Evolutionary conservation across 1,140 invertebrate genomes (phyloP).

Genomic region (Leptinotarsa lineolata): DNA sequence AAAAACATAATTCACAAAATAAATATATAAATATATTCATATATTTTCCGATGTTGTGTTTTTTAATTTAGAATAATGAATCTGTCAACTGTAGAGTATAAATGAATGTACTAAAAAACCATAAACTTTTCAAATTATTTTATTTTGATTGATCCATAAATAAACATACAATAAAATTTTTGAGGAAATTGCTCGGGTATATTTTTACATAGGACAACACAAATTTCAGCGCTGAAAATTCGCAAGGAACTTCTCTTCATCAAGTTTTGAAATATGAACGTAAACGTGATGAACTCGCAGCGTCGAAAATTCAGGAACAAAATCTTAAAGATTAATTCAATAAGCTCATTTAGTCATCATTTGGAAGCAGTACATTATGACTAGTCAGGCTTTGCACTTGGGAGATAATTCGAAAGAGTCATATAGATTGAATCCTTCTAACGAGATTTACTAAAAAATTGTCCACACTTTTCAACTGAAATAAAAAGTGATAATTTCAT

Average conservation of each 20-base stretch:
- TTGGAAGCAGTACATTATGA: constrained; percentile 50
- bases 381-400: constrained; percentile 16
- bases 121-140: constrained; percentile 17
- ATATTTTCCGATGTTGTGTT: too few relatives aligned
- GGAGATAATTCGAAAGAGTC: neutral
- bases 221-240: neutral
- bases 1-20: too few relatives aligned
- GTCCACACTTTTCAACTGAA: neutral
- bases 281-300: constrained; percentile 23
- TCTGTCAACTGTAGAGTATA: too few relatives aligned
- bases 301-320: constrained; percentile 2
- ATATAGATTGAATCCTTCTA: neutral
- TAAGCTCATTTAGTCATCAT: constrained; percentile 53
- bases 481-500: neutral
- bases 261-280: neutral
- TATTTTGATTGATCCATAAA: constrained; percentile 27
- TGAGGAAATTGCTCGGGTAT: constrained; percentile 12
- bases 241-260: neutral
- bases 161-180: constrained; percentile 20
- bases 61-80: too few relatives aligned
- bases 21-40: too few relatives aligned
- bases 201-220: constrained; percentile 7
- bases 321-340: constrained; percentile 40
- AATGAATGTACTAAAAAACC: too few relatives aligned
- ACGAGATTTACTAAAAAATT: too few relatives aligned